These are phyloP conservation scores for Cordilura impudica DNA, from an alignment of 2,888 invertebrate genomes.

Conservation along the genomic window DNA sequence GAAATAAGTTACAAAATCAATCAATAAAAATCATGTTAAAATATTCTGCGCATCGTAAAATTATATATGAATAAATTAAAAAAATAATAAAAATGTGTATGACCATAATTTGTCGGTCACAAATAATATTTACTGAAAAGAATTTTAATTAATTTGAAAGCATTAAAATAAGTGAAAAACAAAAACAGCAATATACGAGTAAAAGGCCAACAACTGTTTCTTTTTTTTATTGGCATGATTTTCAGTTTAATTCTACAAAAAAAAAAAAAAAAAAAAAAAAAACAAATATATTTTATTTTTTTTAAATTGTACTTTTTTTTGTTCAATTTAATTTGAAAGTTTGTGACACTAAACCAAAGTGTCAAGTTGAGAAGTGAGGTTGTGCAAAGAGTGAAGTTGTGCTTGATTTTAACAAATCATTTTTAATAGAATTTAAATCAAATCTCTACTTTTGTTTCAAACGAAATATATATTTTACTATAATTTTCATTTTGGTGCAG, in stretches of 20 bases:
- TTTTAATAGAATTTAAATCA: conserved; percentile 2
- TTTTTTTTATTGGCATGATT: neutral
- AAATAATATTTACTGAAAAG: conserved; percentile 21
- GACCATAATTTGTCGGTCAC: conserved; percentile 35
- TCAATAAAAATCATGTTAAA: conserved; percentile 36
- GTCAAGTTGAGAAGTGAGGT: conserved; percentile 33
- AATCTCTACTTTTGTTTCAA: neutral
- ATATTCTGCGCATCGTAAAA: neutral
- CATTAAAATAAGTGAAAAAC: neutral
- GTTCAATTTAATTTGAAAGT: conserved; percentile 22
- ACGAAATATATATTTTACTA: neutral
- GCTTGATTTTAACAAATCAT: neutral
- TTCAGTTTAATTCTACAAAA: too few relatives aligned
- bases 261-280: neutral
- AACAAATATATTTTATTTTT: neutral
- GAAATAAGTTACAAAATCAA: conserved; percentile 47
- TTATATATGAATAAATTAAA: neutral
- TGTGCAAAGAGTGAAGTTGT: conserved; percentile 52
- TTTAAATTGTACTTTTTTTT: neutral
- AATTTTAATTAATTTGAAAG: conserved; percentile 18
- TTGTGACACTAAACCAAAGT: conserved; percentile 29
- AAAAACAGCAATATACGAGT: conserved; percentile 3
- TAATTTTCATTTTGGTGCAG: conserved; percentile 24
- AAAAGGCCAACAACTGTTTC: conserved; percentile 31
- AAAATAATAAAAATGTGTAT: conserved; percentile 47